A percentile compares a stretch with the other conserved stretches of the same genome.
These are phyloP conservation scores for Coturnix japonica DNA, from an alignment of 2,113 vertebrate genomes.

Conservation along the genomic window DNA sequence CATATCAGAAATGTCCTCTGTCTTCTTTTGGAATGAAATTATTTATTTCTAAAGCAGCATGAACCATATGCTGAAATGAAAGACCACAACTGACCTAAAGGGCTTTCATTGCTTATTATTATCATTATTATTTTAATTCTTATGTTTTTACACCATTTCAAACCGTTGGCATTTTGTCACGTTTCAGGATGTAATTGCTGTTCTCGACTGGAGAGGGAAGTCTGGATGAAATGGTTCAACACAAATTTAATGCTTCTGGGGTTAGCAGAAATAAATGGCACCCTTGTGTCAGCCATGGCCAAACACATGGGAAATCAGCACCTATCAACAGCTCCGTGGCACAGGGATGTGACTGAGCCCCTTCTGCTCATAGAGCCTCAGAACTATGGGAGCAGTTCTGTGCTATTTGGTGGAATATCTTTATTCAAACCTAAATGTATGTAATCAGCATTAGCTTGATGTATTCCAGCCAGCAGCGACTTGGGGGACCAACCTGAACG, in stretches of 20 bases:
- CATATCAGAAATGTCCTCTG: not conserved
- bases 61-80: not conserved
- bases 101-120: too few species aligned
- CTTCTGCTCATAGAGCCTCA: not conserved
- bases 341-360: not conserved
- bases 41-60: not conserved
- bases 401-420: conserved; percentile 30
- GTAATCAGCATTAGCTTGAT: conserved; percentile 65
- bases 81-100: not conserved
- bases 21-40: not conserved
- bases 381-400: not conserved
- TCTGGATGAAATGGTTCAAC: not conserved
- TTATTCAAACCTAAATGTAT: conserved; percentile 48
- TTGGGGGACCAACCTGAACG: conserved; percentile 38
- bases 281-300: not conserved
- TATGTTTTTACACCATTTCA: not conserved
- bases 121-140: not conserved
- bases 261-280: not conserved
- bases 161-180: fast-evolving
- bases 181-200: not conserved
- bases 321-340: not conserved
- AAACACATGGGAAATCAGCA: not conserved
- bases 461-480: conserved; percentile 60
- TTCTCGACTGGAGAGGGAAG: not conserved
- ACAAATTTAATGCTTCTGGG: not conserved